phyloP scores from a whole-genome alignment of 1,140 invertebrate genomes.

The Drosophila ambigua region DNA sequence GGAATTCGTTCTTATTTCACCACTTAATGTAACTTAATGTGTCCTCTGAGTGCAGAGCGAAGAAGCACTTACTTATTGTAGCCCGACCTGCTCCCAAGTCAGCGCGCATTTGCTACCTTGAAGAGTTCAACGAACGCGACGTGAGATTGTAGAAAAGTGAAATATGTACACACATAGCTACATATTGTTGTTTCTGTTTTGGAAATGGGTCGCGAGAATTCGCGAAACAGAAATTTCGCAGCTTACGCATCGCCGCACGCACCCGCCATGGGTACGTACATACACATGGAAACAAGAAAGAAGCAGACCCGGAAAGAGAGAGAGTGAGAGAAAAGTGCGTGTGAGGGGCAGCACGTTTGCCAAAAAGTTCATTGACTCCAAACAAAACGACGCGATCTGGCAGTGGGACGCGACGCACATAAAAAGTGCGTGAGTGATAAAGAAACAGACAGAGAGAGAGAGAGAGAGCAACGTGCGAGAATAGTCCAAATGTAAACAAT shows the following conservation, averaged over 20 bases:
- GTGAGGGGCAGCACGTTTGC: slow-evolving; percentile 37
- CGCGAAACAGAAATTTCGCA: slow-evolving; percentile 49
- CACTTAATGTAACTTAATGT: too few relatives aligned
- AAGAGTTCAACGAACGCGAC: slow-evolving; percentile 59
- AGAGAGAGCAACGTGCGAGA: not conserved
- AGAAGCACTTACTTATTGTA: too few relatives aligned
- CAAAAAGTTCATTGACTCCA: slow-evolving; percentile 75
- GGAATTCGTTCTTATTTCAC: not conserved
- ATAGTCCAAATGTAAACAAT: slow-evolving; percentile 67
- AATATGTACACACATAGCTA: slow-evolving; percentile 9
- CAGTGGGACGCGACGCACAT: slow-evolving; percentile 24
- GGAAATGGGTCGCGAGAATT: slow-evolving; percentile 57
- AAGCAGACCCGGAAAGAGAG: slow-evolving; percentile 5
- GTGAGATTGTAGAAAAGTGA: slow-evolving; percentile 1
- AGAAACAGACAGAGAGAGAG: not conserved
- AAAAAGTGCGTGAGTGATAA: slow-evolving; percentile 49
- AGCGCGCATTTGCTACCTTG: slow-evolving; percentile 10
- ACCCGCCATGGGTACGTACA: slow-evolving; percentile 13
- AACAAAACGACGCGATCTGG: slow-evolving; percentile 55
- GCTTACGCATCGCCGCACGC: slow-evolving; percentile 61
- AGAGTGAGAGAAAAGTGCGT: slow-evolving; percentile 11
- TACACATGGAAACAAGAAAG: too few relatives aligned
- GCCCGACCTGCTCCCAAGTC: not conserved
- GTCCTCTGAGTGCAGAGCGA: too few relatives aligned
- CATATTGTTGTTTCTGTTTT: slow-evolving; percentile 13